A percentile compares a stretch with the other conserved stretches of the same genome.
Conservation (phyloP, 2,797 vertebrate genomes). For the Protonibea diacanthus region DNA sequence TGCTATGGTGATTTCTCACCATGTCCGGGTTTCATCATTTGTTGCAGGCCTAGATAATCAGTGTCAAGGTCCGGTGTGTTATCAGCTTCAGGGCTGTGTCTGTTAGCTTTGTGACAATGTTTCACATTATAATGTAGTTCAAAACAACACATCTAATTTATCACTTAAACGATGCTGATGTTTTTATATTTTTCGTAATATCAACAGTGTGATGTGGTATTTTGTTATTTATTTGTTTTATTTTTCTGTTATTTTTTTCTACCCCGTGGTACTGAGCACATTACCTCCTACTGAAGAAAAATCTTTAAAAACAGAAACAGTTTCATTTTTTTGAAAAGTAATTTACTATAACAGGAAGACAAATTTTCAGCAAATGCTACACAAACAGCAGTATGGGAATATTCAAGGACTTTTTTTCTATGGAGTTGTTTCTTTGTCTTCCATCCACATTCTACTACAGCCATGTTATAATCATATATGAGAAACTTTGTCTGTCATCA, state of each 20-base stretch:
- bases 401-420: not conserved
- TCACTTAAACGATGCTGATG: not conserved
- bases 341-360: not conserved
- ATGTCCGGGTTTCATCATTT: slow-evolving; percentile 40
- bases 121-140: not conserved
- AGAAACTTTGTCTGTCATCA: no score
- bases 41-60: not conserved
- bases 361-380: not conserved
- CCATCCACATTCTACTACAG: no score
- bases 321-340: no score
- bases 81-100: not conserved
- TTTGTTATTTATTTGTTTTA: no score
- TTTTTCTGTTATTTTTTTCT: no score
- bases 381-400: not conserved
- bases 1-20: slow-evolving; percentile 6
- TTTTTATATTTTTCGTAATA: not conserved
- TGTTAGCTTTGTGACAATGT: not conserved
- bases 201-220: no score
- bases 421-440: no score
- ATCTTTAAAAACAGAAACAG: not conserved
- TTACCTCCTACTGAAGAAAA: not conserved
- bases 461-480: no score
- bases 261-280: not conserved
- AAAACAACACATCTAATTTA: slow-evolving; percentile 6
- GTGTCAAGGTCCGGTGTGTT: not conserved